These are phyloP conservation scores for Ptilonorhynchus violaceus DNA, from an alignment of 2,113 vertebrate species.

Conservation along the genomic window DNA sequence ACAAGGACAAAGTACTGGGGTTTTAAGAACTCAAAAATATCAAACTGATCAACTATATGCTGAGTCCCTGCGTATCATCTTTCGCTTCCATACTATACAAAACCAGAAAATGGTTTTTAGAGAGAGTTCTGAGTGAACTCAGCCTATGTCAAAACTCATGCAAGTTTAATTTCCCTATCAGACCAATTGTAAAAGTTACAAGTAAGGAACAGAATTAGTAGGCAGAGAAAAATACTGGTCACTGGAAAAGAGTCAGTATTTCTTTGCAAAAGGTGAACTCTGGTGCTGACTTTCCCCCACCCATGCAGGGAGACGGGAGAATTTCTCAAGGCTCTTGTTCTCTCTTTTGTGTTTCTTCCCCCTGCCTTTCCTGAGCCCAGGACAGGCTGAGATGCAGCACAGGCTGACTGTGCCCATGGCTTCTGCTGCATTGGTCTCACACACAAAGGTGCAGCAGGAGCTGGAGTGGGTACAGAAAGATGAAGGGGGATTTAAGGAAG, in stretches of 20 bases:
- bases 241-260: neutral
- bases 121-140: neutral
- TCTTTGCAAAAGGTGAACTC: neutral
- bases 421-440: neutral
- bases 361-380: neutral
- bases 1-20: neutral
- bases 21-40: slow-evolving; percentile 37
- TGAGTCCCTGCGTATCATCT: neutral
- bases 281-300: neutral
- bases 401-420: neutral
- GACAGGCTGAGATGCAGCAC: neutral
- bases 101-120: neutral
- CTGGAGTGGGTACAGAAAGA: neutral
- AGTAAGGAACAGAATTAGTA: neutral
- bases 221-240: neutral
- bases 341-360: neutral
- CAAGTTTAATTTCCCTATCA: neutral
- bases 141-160: neutral
- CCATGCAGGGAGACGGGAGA: neutral
- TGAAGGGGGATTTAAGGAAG: neutral
- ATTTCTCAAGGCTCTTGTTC: neutral
- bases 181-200: neutral
- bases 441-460: neutral
- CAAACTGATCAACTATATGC: slow-evolving; percentile 20
- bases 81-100: neutral